Base-by-base conservation (phyloP, 2,113 vertebrate genomes). In the Marcusenius ussheri region DNA sequence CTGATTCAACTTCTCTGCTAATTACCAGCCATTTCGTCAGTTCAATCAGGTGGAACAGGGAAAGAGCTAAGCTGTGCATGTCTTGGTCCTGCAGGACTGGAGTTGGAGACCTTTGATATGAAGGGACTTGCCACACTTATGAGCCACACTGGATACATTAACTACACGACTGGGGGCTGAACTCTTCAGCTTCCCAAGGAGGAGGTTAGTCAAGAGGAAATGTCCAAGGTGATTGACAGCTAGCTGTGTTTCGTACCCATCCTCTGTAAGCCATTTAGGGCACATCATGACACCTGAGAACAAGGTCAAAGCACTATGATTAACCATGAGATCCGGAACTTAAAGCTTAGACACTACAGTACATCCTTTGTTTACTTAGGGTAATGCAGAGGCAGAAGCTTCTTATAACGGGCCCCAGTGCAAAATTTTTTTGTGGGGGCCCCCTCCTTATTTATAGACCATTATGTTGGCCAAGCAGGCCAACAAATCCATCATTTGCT, bases 211-310 rank as follows among this genome's bases (percentile, higher is more conserved):
- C 87, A 96, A 84, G 49, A 96, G 93, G 90, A 96, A 96, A 91
- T 96, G 95, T 77, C 95, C 95, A 83, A 96, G 91, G 88, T 96
- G 96, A 93, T 96, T 96, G 93, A 96, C 95, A 35, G 92, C 95
- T 9, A 96, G 49, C 90, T 96, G 95, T 39, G 94, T 95, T 91
- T 96, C 96, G 74, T 95, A 96, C 0, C 96, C 95, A 1, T 96
- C 95, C 66, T 96, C 95, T 0, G 95, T 96, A 89, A 94, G 89
- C 93, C 93, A 93, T 83, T 91, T 93, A 49, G 96, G 96, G 92
- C 95, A 96, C 95, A 96, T 96, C 95, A 96, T 95, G 47, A 95
- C 96, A 47, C 96, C 96, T 96, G 90, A 11, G 3, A 24, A 89
- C 11, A 21, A 27, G 49, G 24, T 66, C 8, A 62, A 62, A 62